These are phyloP conservation scores for Agonopterix subpropinquella DNA, from an alignment of 2,888 invertebrate species.

Conservation along the genomic window DNA sequence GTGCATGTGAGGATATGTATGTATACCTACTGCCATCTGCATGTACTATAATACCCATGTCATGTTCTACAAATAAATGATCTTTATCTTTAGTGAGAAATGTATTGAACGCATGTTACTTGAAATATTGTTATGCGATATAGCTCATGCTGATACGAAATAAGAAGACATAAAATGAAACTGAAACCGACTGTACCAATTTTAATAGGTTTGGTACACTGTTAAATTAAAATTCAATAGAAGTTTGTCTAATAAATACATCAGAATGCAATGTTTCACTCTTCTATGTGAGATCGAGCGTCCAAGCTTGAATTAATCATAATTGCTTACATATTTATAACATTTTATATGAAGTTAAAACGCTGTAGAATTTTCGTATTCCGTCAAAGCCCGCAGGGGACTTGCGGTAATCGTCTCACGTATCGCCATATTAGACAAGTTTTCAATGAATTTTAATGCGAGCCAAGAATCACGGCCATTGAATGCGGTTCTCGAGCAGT, in stretches of 20 bases:
- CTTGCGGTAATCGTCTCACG: constrained; percentile 35
- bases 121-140: no score
- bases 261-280: constrained; percentile 16
- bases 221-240: background rate
- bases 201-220: background rate
- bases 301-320: constrained; percentile 2
- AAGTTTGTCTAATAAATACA: constrained; percentile 20
- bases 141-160: no score
- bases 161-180: no score
- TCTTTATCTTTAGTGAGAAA: no score
- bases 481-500: constrained; percentile 12
- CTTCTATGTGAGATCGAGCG: constrained; percentile 6
- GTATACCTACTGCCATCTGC: no score
- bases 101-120: no score
- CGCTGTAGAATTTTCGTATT: constrained; percentile 38
- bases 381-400: constrained; percentile 19
- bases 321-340: constrained; percentile 36
- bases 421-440: constrained; percentile 46
- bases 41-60: no score
- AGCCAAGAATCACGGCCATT: constrained; percentile 12
- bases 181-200: no score
- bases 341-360: constrained; percentile 31
- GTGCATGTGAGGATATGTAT: no score
- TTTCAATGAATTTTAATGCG: constrained; percentile 57
- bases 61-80: no score